Base-by-base conservation (phyloP, 2,797 vertebrate species). In the Pseudochaenichthys georgianus region DNA sequence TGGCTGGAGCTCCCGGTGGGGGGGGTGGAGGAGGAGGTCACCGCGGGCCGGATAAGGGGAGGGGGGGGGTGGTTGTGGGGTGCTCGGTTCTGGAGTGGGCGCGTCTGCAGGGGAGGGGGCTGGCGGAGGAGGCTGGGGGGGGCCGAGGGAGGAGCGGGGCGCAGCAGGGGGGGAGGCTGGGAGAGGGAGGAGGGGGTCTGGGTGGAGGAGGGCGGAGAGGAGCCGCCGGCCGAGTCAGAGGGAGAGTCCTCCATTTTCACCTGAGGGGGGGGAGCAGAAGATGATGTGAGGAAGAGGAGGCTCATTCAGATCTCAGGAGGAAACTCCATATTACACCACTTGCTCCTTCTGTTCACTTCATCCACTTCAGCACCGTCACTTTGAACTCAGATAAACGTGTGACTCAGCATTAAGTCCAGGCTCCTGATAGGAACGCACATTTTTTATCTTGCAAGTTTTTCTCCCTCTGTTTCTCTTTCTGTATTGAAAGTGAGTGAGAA, bases 31-130 rank as follows among this genome's bases (percentile, higher is more conserved):
- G n/a, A 84, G 47, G 94, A 66, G 12, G 94, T 93, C 21, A 94
- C 91, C 0, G 95, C 93, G 0, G 96, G 96, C n/a, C 96, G 94
- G 79, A 97, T 97, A 69, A 97, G 96, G 0, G 96, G 97, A 0
- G 97, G 97, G 0, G 97, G 97, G 0, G 96, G 97, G 84, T 96
- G 96, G 90, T 97, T 97, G 90, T 96, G 96, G 9, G 96, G 94
- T 3, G 95, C 92, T 69, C 96, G 90, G 82, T 94, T 96, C 87
- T 96, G 97, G 23, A 96, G 92, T 62, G 96, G 89, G 81, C 96
- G 90, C 11, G 97, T 94, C 94, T 97, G 85, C 86, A 95, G 54
- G 21, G 97, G 77, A 62, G 97, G 88, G 45, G 96, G 75, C 93
- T 96, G 48, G 41, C 96, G 81, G 84, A 96, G 91, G 89, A 94